phyloP scores from a whole-genome alignment of 1,140 invertebrate species.

The Heliconius nattereri region DNA sequence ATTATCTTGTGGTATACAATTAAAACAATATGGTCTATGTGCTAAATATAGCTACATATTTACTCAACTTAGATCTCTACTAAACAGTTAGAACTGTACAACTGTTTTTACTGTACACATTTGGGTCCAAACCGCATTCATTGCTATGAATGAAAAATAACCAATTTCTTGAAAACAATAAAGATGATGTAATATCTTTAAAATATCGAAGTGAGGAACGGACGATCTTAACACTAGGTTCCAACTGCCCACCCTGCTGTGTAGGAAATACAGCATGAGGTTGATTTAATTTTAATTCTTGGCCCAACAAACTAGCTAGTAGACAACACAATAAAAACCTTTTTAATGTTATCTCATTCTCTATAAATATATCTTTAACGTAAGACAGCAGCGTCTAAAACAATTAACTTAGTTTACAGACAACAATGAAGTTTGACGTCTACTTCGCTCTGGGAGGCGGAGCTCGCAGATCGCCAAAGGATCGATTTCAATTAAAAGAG shows the following conservation, averaged over 20 bases:
- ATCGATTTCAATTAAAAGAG: slow-evolving; percentile 72
- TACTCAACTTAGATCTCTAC: neutral
- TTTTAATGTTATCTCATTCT: neutral
- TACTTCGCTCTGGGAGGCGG: slow-evolving; percentile 15
- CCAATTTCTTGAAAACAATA: no score
- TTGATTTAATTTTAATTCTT: no score
- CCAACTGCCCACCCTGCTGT: no score
- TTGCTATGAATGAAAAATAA: no score
- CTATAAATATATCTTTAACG: neutral
- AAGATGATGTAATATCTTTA: no score
- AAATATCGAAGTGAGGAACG: no score
- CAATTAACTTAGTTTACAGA: slow-evolving; percentile 6
- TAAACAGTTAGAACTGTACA: neutral
- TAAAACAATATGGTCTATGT: neutral
- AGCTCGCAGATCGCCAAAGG: slow-evolving; percentile 35
- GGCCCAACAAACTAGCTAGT: no score
- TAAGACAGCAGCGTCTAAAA: slow-evolving; percentile 1
- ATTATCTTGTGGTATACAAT: neutral
- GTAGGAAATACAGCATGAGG: no score
- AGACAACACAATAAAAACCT: no score
- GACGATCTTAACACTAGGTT: no score
- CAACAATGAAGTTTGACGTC: slow-evolving; percentile 16
- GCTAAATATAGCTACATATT: neutral
- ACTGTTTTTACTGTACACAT: no score
- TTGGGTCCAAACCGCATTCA: no score